Evolutionary conservation across 2,888 invertebrate species (phyloP), one percentile per base, ranked within the genome.

Genomic region (Exocentrus adspersus): DNA sequence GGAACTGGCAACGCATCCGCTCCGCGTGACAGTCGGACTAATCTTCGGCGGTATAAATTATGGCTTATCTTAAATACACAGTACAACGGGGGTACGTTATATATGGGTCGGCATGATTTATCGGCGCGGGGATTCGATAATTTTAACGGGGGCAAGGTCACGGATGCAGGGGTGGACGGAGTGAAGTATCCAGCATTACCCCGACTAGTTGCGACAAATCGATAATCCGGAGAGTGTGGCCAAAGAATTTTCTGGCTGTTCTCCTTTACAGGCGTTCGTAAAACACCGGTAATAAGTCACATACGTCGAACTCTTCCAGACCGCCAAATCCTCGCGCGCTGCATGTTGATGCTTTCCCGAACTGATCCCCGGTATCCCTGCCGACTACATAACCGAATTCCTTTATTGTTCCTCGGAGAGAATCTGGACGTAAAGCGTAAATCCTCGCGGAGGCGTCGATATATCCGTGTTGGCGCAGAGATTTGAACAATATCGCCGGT

Each of bases 11-110:
- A 30, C 14, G 32, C 10, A 24, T 48, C 45, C 10, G 64, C 43
- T 65, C 65, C 65, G 65, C 62, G 64, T 67, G 67, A 64, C 67
- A 65, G 67, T 51, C 56, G 56, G 67, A 67, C 58, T 62, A 64
- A 67, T 67, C 62, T 67, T 57, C 46, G 17, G 41, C 41, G 64
- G 64, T 67, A 67, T 67, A 67, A 67, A 67, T 67, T 67, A 67
- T 62, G 56, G 64, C 52, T 68, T 68, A 68, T 68, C 68, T 68
- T 63, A 60, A 68, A 68, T 64, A 65, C 67, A 57, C 62, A 62
- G 60, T 12, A 28, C 50, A 14, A 1, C 20, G 52, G 14, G 41
- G 20, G 17, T 30, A 53, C n/a, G 28, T 19, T 21, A 12, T 53
- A 53, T 17, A 53, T 37, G 37, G 19, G 14, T 21, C 30, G 1